Evolutionary conservation across 2,797 vertebrate species (phyloP).

Genomic region (Eutrigla gurnardus): DNA sequence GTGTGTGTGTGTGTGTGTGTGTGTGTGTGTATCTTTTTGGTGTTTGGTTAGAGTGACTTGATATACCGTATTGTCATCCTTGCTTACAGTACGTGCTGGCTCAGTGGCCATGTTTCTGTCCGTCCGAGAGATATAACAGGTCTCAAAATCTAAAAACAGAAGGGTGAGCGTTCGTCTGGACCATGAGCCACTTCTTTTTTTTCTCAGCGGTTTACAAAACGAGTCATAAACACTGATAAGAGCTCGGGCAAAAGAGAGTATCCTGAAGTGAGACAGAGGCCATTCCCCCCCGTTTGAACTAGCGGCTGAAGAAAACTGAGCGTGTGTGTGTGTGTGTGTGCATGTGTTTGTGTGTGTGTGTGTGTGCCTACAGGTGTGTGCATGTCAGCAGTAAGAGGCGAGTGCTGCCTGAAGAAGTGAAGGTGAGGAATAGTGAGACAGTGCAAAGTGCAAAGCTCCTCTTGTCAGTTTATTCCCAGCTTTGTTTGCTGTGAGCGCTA

Average conservation of each 20-base stretch:
- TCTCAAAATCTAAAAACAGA: constrained; percentile 61
- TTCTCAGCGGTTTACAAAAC: constrained; percentile 74
- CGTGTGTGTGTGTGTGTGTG: background rate
- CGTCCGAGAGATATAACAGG: constrained; percentile 61
- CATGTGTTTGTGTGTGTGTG: background rate
- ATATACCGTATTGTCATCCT: constrained; percentile 50
- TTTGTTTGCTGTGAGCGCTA: constrained; percentile 77
- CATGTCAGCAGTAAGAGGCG: constrained; percentile 3
- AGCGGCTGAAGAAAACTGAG: constrained; percentile 26
- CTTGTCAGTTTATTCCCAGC: constrained; percentile 80
- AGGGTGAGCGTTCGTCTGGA: constrained; percentile 44
- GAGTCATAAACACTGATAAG: constrained; percentile 80
- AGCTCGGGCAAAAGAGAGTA: constrained; percentile 58
- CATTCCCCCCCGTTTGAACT: constrained; percentile 75
- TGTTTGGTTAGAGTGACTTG: constrained; percentile 51
- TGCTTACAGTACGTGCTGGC: constrained; percentile 62
- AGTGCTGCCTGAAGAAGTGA: constrained; percentile 26
- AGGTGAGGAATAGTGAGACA: constrained; percentile 33
- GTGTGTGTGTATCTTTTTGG: constrained; percentile 35
- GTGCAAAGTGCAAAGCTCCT: constrained; percentile 76
- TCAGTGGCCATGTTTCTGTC: constrained; percentile 56
- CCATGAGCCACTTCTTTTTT: constrained; percentile 53
- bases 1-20: constrained; percentile 17
- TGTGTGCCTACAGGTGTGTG: constrained; percentile 1
- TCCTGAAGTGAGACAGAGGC: constrained; percentile 56